Evolutionary conservation across 2,113 vertebrate genomes (phyloP).

Genomic region (Psilopsiagon aurifrons): DNA sequence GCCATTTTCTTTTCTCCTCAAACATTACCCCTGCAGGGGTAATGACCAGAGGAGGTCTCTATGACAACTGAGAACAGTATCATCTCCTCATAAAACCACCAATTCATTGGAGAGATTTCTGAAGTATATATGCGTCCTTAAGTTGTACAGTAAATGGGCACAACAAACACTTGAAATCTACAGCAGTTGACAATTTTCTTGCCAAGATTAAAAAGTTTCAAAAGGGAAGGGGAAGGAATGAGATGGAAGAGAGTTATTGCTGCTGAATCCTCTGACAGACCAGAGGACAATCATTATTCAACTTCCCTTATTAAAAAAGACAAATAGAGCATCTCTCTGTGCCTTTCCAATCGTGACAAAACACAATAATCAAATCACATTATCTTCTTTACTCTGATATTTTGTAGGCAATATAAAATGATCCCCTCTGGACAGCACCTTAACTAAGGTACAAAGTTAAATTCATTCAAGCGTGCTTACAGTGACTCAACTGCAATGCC

Average conservation of each 20-base stretch:
- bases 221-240: slow-evolving; percentile 16
- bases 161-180: background rate
- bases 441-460: background rate
- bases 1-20: background rate
- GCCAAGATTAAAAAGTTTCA: slow-evolving; percentile 12
- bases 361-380: slow-evolving; percentile 40
- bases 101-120: background rate
- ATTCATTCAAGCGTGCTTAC: background rate
- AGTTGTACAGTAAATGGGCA: background rate
- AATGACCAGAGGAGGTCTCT: background rate
- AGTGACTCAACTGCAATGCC: background rate
- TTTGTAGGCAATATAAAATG: background rate
- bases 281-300: slow-evolving; percentile 17
- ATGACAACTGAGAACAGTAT: background rate
- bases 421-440: background rate
- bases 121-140: background rate
- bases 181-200: background rate
- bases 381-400: slow-evolving; percentile 32
- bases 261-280: slow-evolving; percentile 26
- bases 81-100: background rate
- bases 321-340: slow-evolving; percentile 9
- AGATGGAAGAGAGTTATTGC: slow-evolving; percentile 15
- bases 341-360: background rate
- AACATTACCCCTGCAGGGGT: background rate
- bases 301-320: slow-evolving; percentile 39